phyloP scores from a whole-genome alignment of 2,888 invertebrate species.

The Erannis defoliaria region DNA sequence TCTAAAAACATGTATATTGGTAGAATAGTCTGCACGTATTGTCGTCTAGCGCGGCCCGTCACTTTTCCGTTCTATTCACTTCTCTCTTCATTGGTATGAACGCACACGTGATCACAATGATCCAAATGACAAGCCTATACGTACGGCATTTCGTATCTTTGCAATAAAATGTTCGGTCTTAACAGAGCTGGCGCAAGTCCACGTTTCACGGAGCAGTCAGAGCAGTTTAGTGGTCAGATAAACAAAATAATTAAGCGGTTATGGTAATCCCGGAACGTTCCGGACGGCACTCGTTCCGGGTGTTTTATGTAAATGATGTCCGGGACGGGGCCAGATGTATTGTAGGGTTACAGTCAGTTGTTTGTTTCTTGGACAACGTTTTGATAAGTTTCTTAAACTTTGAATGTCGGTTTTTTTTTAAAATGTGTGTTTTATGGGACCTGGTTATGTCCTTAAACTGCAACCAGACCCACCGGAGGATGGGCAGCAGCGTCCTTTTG shows the following conservation, averaged over 20 bases:
- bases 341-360: constrained; percentile 12
- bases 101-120: too few relatives aligned
- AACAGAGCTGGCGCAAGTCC: constrained; percentile 53
- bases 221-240: constrained; percentile 79
- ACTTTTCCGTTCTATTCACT: too few relatives aligned
- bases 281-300: constrained; percentile 41
- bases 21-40: too few relatives aligned
- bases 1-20: too few relatives aligned
- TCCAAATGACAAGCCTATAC: background rate
- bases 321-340: constrained; percentile 36
- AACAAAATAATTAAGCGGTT: constrained; percentile 81
- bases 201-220: constrained; percentile 53
- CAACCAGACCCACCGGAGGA: too few relatives aligned
- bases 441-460: too few relatives aligned
- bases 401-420: too few relatives aligned
- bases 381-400: background rate
- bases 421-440: too few relatives aligned
- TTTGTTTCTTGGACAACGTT: background rate
- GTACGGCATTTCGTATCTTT: background rate
- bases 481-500: too few relatives aligned
- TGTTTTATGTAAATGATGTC: constrained; percentile 62
- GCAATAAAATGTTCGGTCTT: constrained; percentile 9
- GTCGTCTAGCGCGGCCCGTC: too few relatives aligned
- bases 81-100: too few relatives aligned
- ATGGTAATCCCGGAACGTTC: constrained; percentile 51